A percentile compares a stretch with the other conserved stretches of the same genome.
phyloP scores from a whole-genome alignment of 2,797 vertebrate genomes.

The Xerus rutilus region DNA sequence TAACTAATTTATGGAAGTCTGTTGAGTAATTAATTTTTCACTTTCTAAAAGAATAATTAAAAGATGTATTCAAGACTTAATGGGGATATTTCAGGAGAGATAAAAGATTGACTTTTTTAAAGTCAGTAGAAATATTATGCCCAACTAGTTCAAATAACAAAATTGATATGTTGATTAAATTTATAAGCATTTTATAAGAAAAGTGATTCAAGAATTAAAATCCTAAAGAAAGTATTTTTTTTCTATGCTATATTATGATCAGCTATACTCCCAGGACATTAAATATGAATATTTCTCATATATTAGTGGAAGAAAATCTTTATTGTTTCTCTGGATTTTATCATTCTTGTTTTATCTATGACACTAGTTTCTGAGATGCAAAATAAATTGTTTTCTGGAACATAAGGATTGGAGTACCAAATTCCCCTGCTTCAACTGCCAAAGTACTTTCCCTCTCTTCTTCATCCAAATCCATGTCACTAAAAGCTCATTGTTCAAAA shows the following conservation, averaged over 20 bases:
- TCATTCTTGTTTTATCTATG: not conserved
- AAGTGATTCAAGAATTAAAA: not conserved
- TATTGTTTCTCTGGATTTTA: not conserved
- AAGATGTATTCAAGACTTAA: not conserved
- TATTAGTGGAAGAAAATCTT: not conserved
- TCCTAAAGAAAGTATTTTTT: not conserved
- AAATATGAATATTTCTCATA: not conserved
- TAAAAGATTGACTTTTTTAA: not conserved
- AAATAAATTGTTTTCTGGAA: not conserved
- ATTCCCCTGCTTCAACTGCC: not conserved
- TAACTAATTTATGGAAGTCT: slow-evolving; percentile 78
- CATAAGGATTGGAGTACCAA: rapidly evolving
- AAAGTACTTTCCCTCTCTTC: not conserved
- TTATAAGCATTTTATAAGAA: not conserved
- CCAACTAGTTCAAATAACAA: not conserved
- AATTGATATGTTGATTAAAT: not conserved
- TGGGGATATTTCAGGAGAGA: not conserved
- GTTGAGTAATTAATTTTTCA: slow-evolving; percentile 75
- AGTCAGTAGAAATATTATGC: not conserved
- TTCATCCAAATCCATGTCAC: not conserved
- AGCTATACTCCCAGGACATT: not conserved
- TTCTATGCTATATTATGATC: not conserved
- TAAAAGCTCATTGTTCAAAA: not conserved
- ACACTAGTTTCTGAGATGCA: not conserved
- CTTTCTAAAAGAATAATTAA: slow-evolving; percentile 60